A percentile compares a stretch with the other conserved stretches of the same genome.
These are phyloP conservation scores for Aurelia coerulea DNA, from an alignment of 30 jellyfish, hydroid and myxozoan species.

Conservation along the genomic window DNA sequence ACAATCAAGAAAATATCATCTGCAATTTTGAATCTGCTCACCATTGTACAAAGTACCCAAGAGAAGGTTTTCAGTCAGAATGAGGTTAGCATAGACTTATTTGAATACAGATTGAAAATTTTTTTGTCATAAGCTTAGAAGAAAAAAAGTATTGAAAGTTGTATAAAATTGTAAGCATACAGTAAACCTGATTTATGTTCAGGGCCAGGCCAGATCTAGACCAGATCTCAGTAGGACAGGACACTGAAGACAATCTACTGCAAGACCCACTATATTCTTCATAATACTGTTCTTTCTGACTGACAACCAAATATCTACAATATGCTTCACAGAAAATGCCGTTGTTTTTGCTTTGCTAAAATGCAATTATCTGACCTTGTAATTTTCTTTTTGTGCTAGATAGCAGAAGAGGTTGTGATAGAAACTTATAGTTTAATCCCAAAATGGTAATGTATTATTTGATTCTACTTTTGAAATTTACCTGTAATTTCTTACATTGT, in stretches of 20 bases:
- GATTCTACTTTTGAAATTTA: too few species aligned
- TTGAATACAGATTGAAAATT: neutral
- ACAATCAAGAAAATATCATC: neutral
- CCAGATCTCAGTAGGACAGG: too few species aligned
- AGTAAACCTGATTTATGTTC: neutral
- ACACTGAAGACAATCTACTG: too few species aligned
- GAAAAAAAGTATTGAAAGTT: neutral
- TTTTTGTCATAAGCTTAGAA: neutral
- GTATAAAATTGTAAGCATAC: neutral
- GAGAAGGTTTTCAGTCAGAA: neutral
- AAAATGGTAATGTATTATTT: constrained; percentile 10
- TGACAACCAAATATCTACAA: too few species aligned
- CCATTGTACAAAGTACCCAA: neutral
- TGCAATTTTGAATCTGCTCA: neutral
- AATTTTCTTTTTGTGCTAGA: neutral
- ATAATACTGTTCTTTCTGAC: too few species aligned
- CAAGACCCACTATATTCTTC: too few species aligned
- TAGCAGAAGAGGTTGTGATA: constrained; percentile 21
- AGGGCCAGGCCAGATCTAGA: too few species aligned
- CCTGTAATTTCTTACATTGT: too few species aligned
- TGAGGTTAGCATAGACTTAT: neutral
- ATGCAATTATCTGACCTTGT: neutral
- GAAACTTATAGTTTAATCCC: constrained; percentile 23
- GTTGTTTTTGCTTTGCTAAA: too few species aligned
- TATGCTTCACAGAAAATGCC: too few species aligned